A percentile compares a stretch with the other conserved stretches of the same genome.
These are phyloP conservation scores for Oreonectes daqikongensis DNA, from an alignment of 2,797 vertebrate species.

Conservation along the genomic window DNA sequence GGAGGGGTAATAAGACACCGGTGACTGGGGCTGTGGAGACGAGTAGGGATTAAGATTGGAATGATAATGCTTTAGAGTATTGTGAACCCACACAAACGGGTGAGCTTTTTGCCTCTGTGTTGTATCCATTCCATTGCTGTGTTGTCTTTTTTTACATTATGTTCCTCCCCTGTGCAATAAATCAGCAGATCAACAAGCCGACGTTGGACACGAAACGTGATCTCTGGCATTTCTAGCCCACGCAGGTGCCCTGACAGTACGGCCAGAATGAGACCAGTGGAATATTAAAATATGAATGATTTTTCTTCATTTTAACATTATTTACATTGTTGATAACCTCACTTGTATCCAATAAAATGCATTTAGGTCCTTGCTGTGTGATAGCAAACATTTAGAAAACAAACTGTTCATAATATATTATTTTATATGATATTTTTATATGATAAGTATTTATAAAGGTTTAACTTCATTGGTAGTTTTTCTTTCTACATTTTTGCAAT, in stretches of 20 bases:
- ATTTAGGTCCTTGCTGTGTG: no score
- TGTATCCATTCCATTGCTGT: constrained; percentile 64
- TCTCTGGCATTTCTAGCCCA: constrained; percentile 42
- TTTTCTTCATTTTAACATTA: no score
- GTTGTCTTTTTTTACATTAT: constrained; percentile 74
- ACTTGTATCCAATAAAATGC: no score
- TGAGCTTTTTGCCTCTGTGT: constrained; percentile 42
- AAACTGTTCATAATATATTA: no score
- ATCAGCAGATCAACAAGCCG: constrained; percentile 69
- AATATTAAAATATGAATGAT: neutral
- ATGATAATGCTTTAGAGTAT: constrained; percentile 69
- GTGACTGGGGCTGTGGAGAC: constrained; percentile 67
- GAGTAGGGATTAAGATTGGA: constrained; percentile 74
- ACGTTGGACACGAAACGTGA: constrained; percentile 52
- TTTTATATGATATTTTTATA: no score
- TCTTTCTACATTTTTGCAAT: no score
- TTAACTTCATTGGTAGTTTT: no score
- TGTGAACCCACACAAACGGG: constrained; percentile 68
- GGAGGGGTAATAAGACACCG: constrained; percentile 69
- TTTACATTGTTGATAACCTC: no score
- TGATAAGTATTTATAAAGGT: no score
- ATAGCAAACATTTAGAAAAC: no score
- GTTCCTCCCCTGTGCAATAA: constrained; percentile 58
- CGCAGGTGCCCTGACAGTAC: constrained; percentile 6
- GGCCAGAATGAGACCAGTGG: constrained; percentile 8